Percentiles rank a stretch among this genome's conserved stretches.
phyloP scores from a whole-genome alignment of 2,888 invertebrate species.

The Noctua comes region DNA sequence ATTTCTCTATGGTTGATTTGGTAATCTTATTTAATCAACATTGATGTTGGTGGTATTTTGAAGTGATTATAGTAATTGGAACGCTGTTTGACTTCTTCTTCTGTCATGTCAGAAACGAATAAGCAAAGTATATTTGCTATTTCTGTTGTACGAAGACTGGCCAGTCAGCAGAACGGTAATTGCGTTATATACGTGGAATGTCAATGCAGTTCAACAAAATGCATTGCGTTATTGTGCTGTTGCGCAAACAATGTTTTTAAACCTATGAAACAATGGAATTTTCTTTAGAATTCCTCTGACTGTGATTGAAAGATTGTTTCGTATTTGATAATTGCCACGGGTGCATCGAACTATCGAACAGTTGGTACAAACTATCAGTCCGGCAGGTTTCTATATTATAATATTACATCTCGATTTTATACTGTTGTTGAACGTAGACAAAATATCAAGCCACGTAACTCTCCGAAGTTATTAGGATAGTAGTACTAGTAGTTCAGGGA shows the following conservation, averaged over 20 bases:
- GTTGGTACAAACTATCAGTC: background rate
- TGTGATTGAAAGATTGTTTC: background rate
- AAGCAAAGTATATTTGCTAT: background rate
- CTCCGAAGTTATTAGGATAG: slow-evolving; percentile 26
- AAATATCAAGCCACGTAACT: slow-evolving; percentile 7
- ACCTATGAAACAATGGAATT: background rate
- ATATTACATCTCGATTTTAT: background rate
- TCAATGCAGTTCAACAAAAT: slow-evolving; percentile 2
- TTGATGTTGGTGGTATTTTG: slow-evolving; percentile 29
- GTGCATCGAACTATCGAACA: background rate
- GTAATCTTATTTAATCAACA: slow-evolving; percentile 57
- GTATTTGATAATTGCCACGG: background rate
- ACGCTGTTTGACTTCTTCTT: background rate
- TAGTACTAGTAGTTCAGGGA: slow-evolving; percentile 16
- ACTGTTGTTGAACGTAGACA: background rate
- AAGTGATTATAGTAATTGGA: slow-evolving; percentile 19
- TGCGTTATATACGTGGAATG: background rate
- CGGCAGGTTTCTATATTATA: too few relatives aligned
- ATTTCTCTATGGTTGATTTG: slow-evolving; percentile 59
- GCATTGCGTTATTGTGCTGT: background rate
- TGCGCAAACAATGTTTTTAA: background rate
- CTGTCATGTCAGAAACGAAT: background rate
- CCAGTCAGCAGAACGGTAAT: background rate
- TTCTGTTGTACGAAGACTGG: background rate
- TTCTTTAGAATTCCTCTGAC: background rate